Conservation (phyloP, 2,797 vertebrate species). For the Gallinago stenura region DNA sequence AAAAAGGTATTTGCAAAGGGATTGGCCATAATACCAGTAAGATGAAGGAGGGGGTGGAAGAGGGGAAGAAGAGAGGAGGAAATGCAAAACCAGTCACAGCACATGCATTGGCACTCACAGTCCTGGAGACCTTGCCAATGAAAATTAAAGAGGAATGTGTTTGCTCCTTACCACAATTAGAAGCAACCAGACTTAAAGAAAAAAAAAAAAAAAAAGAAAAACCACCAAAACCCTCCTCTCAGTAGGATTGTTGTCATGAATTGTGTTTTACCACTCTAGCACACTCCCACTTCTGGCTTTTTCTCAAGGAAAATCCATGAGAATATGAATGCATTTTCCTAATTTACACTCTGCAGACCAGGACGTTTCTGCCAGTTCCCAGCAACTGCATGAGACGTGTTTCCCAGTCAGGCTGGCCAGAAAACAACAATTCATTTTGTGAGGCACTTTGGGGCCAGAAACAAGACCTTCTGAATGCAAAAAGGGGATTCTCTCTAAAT, state of each 20-base stretch:
- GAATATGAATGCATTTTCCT: slow-evolving; percentile 1
- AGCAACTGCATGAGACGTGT: slow-evolving; percentile 5
- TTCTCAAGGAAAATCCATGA: slow-evolving; percentile 7
- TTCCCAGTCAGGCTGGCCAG: slow-evolving; percentile 51
- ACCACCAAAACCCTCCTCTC: not conserved
- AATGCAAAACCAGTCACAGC: not conserved
- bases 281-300: not conserved
- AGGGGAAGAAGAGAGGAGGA: not conserved
- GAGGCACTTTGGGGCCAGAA: slow-evolving; percentile 20
- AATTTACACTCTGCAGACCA: slow-evolving; percentile 12
- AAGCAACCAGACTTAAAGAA: slow-evolving; percentile 36
- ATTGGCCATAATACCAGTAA: slow-evolving; percentile 23
- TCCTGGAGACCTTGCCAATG: slow-evolving; percentile 51
- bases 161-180: slow-evolving; percentile 68
- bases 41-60: slow-evolving; percentile 14
- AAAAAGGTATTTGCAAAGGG: slow-evolving; percentile 47
- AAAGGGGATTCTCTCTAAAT: slow-evolving; percentile 43
- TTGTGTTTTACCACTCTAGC: slow-evolving; percentile 57
- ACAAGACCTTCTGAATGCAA: not conserved
- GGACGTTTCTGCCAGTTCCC: slow-evolving; percentile 37
- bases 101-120: slow-evolving; percentile 41
- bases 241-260: slow-evolving; percentile 43
- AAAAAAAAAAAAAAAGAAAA: not conserved
- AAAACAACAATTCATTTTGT: slow-evolving; percentile 39
- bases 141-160: slow-evolving; percentile 62